A percentile compares a stretch with the other conserved stretches of the same genome.
Conservation (phyloP, 2,797 vertebrate species). For the Phrynocephalus vlangalii region DNA sequence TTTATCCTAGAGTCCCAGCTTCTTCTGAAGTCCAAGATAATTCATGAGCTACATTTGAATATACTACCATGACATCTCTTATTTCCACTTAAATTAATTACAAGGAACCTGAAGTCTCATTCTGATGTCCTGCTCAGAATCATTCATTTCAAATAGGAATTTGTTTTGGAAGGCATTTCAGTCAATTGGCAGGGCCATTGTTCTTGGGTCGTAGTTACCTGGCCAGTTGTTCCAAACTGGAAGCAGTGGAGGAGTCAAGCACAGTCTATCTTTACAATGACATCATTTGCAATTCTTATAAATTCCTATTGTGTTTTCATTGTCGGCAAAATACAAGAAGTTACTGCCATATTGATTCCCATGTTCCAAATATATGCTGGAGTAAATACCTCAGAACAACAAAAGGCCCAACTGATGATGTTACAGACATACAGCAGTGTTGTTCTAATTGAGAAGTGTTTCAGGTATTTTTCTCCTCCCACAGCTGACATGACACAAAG, state of each 20-base stretch:
- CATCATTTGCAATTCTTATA: neutral
- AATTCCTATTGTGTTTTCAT: neutral
- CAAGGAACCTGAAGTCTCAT: conserved; percentile 2
- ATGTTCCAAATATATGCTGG: neutral
- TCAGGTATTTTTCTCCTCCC: neutral
- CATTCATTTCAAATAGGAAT: neutral
- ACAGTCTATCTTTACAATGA: conserved; percentile 1
- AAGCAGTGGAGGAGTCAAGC: neutral
- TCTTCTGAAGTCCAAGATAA: neutral
- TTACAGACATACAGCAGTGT: neutral
- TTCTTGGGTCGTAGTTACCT: neutral
- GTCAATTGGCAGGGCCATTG: neutral
- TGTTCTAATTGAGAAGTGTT: neutral
- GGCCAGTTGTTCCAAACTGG: neutral
- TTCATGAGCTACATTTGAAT: neutral
- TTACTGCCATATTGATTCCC: neutral
- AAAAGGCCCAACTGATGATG: neutral
- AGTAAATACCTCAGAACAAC: neutral
- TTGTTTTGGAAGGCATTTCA: neutral
- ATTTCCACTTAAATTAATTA: neutral
- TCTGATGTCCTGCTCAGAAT: neutral
- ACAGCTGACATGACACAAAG: neutral
- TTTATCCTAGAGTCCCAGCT: neutral
- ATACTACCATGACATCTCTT: neutral
- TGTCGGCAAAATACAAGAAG: neutral